These are phyloP conservation scores for Eumaeus atala DNA, from an alignment of 1,140 invertebrate species.

Conservation along the genomic window DNA sequence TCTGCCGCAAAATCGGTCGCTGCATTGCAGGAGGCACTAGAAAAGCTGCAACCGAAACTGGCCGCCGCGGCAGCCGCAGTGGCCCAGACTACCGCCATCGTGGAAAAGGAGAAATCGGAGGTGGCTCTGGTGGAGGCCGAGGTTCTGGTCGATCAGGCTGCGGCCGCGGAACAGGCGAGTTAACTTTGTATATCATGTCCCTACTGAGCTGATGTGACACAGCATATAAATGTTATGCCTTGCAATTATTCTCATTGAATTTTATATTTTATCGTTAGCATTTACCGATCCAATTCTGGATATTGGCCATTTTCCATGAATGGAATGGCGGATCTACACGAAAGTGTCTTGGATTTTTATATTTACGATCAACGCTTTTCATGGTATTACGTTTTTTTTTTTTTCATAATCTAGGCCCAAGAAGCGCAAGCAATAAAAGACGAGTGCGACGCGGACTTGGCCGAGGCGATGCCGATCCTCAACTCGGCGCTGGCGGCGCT, in stretches of 20 bases:
- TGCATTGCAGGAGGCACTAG: conserved; percentile 89
- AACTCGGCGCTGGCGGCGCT: conserved; percentile 92
- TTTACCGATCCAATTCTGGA: no score
- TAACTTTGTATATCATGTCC: background rate
- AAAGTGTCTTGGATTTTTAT: no score
- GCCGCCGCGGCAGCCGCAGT: conserved; percentile 90
- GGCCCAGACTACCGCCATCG: conserved; percentile 84
- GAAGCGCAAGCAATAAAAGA: conserved; percentile 93
- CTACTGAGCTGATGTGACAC: no score
- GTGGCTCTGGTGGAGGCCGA: conserved; percentile 86
- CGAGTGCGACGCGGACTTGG: conserved; percentile 95
- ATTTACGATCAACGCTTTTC: no score
- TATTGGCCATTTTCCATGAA: no score
- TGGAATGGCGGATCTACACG: no score
- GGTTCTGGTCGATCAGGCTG: conserved; percentile 79
- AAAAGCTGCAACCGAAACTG: conserved; percentile 90
- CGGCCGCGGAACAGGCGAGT: conserved; percentile 77
- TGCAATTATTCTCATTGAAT: background rate
- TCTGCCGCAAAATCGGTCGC: conserved; percentile 88
- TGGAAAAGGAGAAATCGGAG: conserved; percentile 88
- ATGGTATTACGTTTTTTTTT: background rate
- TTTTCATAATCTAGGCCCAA: conserved; percentile 76
- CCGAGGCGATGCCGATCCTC: conserved; percentile 94
- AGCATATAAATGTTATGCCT: no score
- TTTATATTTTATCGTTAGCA: no score